Base-by-base conservation (phyloP, 2,113 vertebrate genomes). In the Setophaga kirtlandii region DNA sequence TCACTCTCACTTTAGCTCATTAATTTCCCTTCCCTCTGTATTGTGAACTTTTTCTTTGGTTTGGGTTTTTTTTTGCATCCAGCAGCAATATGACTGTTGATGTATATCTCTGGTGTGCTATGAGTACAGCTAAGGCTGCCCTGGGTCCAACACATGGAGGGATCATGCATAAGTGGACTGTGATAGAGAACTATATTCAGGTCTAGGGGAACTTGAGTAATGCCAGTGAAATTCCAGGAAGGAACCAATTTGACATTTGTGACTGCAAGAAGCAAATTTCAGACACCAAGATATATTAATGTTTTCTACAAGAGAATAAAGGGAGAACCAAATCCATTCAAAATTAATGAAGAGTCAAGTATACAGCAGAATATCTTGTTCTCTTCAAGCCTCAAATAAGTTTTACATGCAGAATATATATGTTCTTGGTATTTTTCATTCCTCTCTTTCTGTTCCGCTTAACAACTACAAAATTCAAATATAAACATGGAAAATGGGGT, bases 401-500 rank as follows among this genome's bases (percentile, higher is more conserved):
- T 77, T 12, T 68, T 89, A 47, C 47, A n/a, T 9, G 24, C 20
- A 46, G 31, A 44, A 3, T 58, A 56, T 55, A 71, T 20, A 7
- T 67, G n/a, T n/a, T 93, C 25, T 92, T 77, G 33, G 46, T 60
- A 31, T 70, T 71, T 90, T 81, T 78, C 39, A 42, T 53, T 50
- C 13, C 9, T 83, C 95, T 91, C 70, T 83, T 95, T 91, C 70
- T 83, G 35, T 19, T 91, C 42, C n/a, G 95, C 78, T 83, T 52
- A 82, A 90, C 59, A 90, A 73, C 44, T 90, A 52, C 28, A 59
- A 91, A 53, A 67, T 91, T 89, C 24, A 74, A 39, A 39, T 39
- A n/a, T 88, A 97, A 93, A 89, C 37, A 87, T 9, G 83, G 63
- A 87, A 96, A 94, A 92, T 22, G 37, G 52, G n/a, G 80, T 93